Percentiles rank a stretch among this genome's conserved stretches.
Conservation (phyloP, 2,113 vertebrate species). For the Phoenicopterus ruber region DNA sequence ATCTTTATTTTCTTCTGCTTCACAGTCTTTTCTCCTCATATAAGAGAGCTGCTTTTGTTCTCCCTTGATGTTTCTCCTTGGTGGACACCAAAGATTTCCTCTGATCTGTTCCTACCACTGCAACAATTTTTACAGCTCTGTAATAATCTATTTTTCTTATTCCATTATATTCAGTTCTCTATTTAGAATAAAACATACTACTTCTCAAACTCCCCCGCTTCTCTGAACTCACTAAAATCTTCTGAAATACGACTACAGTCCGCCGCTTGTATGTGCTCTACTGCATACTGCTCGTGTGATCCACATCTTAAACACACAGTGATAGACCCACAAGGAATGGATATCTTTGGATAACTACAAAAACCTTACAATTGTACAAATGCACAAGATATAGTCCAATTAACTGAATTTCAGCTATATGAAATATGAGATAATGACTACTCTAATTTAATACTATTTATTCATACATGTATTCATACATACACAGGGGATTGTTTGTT, state of each 20-base stretch:
- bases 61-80: not conserved
- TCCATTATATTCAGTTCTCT: not conserved
- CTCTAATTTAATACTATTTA: not conserved
- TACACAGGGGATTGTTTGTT: accelerated
- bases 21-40: not conserved
- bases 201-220: not conserved
- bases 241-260: not conserved
- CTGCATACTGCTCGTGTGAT: not conserved
- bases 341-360: not conserved
- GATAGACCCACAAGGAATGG: not conserved
- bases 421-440: not conserved
- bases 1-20: not conserved
- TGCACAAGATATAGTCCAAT: not conserved
- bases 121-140: not conserved
- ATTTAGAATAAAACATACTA: not conserved
- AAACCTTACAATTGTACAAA: not conserved
- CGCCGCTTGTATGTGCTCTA: not conserved
- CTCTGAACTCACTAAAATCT: not conserved
- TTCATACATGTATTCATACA: not conserved
- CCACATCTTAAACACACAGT: not conserved
- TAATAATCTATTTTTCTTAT: not conserved
- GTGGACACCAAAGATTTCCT: not conserved
- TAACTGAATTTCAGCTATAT: not conserved
- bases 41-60: not conserved
- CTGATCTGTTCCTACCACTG: not conserved